phyloP scores from a whole-genome alignment of 1,140 invertebrate species.

The Rhagoletis pomonella region DNA sequence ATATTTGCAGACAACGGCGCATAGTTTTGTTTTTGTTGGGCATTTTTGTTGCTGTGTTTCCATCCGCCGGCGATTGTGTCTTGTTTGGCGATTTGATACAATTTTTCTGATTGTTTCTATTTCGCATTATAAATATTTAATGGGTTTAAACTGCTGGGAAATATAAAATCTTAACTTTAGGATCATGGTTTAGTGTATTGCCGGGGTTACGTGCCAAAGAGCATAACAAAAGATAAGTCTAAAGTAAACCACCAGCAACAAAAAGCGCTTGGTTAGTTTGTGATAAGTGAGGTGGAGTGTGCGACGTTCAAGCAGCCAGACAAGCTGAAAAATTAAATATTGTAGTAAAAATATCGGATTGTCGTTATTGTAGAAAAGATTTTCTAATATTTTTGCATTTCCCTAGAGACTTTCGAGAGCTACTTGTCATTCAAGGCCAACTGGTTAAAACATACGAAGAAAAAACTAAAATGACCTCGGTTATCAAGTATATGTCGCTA shows the following conservation, averaged over 20 bases:
- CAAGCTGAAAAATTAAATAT: neutral
- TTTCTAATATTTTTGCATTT: too few species aligned
- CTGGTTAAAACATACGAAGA: constrained; percentile 18
- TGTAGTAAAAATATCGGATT: neutral
- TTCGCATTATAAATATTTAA: constrained; percentile 24
- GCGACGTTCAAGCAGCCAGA: neutral
- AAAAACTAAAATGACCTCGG: constrained; percentile 59
- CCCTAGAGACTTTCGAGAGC: too few species aligned
- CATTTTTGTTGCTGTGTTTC: neutral
- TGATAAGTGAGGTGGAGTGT: neutral
- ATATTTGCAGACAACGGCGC: too few species aligned
- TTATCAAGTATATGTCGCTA: constrained; percentile 69
- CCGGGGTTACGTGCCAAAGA: neutral
- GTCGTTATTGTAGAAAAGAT: neutral
- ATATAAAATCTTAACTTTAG: neutral
- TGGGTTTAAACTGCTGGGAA: neutral
- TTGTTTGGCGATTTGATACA: constrained; percentile 1
- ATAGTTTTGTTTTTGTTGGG: too few species aligned
- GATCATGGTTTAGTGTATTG: neutral
- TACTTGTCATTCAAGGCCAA: neutral
- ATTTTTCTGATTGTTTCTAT: neutral
- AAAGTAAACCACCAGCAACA: constrained; percentile 2
- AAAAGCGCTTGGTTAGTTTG: neutral
- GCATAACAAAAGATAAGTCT: neutral
- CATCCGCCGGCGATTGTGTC: neutral